Evolutionary conservation across 2,113 vertebrate genomes (phyloP).

Genomic region (Ailuropoda melanoleuca): DNA sequence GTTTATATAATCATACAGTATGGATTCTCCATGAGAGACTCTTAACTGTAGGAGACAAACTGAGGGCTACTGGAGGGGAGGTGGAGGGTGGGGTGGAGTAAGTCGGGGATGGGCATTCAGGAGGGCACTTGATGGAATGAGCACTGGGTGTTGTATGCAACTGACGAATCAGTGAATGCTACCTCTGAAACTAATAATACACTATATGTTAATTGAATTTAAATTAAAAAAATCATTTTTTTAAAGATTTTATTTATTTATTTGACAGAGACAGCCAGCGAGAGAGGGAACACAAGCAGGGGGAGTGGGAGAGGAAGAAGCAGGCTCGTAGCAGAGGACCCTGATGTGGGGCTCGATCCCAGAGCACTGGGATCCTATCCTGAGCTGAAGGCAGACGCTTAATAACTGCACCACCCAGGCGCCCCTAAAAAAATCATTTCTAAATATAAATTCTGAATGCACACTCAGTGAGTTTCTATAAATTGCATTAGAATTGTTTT

Average conservation of each 20-base stretch:
- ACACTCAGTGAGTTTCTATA: background rate
- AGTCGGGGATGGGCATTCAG: no score
- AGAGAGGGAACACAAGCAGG: no score
- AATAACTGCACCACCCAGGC: no score
- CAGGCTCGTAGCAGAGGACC: no score
- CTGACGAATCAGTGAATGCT: background rate
- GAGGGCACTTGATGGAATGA: background rate
- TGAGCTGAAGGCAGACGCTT: no score
- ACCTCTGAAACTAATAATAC: background rate
- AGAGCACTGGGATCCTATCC: no score
- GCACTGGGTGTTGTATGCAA: background rate
- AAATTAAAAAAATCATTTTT: background rate
- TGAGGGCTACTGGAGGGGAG: background rate
- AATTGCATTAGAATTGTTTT: background rate
- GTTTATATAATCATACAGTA: background rate
- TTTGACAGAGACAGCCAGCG: no score
- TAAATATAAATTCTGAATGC: background rate
- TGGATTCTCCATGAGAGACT: background rate
- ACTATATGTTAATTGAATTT: background rate
- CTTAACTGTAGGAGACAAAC: background rate
- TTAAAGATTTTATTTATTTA: no score
- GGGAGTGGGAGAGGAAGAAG: no score
- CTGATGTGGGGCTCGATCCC: no score
- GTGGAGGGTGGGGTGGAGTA: no score
- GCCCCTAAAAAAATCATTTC: background rate